These are phyloP conservation scores for Lycaon pictus DNA, from an alignment of 2,113 vertebrate genomes.

Conservation along the genomic window DNA sequence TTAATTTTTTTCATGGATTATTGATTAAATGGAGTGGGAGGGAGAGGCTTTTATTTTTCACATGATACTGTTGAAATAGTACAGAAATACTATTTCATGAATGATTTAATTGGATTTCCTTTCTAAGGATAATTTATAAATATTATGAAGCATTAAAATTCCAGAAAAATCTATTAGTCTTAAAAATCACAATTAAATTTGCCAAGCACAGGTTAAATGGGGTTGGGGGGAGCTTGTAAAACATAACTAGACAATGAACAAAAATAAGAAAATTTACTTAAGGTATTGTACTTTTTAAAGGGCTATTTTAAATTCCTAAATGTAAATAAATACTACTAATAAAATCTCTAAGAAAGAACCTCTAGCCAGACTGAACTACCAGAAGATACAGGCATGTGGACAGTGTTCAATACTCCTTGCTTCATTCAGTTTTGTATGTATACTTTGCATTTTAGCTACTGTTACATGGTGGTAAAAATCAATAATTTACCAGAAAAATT, in stretches of 20 bases:
- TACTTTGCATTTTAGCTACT: background rate
- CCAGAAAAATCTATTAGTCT: background rate
- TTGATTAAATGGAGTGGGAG: background rate
- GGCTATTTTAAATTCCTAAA: background rate
- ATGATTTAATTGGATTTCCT: constrained; percentile 29
- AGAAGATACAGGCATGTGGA: fast-evolving
- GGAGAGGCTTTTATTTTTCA: background rate
- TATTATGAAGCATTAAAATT: background rate
- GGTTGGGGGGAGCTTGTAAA: background rate
- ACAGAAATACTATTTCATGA: background rate
- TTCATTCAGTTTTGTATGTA: background rate
- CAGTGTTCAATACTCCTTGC: background rate
- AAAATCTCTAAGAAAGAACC: background rate
- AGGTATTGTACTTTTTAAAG: background rate
- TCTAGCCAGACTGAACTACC: background rate
- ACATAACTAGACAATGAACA: background rate
- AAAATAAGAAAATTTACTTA: background rate
- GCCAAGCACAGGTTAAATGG: background rate
- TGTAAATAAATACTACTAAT: background rate
- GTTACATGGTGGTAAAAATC: background rate
- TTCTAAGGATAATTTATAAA: background rate
- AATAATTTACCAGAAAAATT: background rate
- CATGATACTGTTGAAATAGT: background rate
- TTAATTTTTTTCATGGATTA: constrained; percentile 41
- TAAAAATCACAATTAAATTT: constrained; percentile 1